These are phyloP conservation scores for Aphrophora alni DNA, from an alignment of 2,888 invertebrate species.

Conservation along the genomic window DNA sequence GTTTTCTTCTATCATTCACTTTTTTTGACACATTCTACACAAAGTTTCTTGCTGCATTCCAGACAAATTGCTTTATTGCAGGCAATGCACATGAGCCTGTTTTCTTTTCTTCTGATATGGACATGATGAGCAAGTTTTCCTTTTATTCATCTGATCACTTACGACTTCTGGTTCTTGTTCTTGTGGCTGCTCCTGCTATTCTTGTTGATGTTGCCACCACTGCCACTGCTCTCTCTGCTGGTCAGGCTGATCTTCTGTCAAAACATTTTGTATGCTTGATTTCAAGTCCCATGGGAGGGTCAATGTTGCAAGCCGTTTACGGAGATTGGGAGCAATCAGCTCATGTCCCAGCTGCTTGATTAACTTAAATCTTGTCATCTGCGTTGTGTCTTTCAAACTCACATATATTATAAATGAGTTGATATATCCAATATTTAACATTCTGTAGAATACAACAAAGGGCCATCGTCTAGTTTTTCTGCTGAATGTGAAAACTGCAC, in stretches of 20 bases:
- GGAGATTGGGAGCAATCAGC: constrained; percentile 13
- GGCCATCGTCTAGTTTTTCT: too few relatives aligned
- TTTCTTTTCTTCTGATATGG: neutral
- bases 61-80: too few relatives aligned
- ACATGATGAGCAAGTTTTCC: neutral
- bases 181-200: neutral
- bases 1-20: too few relatives aligned
- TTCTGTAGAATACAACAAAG: neutral
- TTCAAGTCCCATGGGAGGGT: constrained; percentile 25
- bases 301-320: neutral
- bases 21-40: too few relatives aligned
- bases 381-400: neutral
- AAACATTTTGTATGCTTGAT: neutral
- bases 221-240: neutral
- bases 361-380: neutral
- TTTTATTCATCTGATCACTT: constrained; percentile 6
- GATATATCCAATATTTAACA: neutral
- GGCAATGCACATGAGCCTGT: neutral
- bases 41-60: too few relatives aligned
- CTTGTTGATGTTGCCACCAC: too few relatives aligned
- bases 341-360: constrained; percentile 1
- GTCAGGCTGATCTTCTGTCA: neutral
- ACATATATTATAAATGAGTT: neutral
- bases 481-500: constrained; percentile 11
- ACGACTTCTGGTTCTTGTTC: neutral